A percentile compares a stretch with the other conserved stretches of the same genome.
These are phyloP conservation scores for Rattus rattus DNA, from an alignment of 2,113 vertebrate genomes.

Conservation along the genomic window DNA sequence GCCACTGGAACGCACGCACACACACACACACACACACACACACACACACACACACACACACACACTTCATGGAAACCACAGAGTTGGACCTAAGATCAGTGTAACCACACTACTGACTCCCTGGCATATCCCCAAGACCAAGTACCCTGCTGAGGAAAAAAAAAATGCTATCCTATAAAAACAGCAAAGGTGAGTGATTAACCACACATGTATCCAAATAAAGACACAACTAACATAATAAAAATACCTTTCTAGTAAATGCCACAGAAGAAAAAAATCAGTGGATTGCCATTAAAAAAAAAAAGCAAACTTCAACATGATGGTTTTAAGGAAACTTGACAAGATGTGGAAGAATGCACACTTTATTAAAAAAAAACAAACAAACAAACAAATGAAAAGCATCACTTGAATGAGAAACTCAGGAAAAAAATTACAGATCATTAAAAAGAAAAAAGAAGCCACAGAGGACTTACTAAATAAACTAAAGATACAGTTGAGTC, in stretches of 20 bases:
- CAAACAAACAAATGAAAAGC: background rate
- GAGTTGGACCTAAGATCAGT: background rate
- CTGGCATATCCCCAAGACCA: background rate
- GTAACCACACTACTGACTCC: background rate
- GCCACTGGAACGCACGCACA: background rate
- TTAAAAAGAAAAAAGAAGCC: background rate
- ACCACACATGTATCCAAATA: background rate
- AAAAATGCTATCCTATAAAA: background rate
- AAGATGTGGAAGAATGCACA: background rate
- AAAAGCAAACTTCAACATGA: background rate
- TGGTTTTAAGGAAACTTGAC: background rate
- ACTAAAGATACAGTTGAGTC: background rate
- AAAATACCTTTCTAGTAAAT: background rate
- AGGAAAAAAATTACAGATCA: background rate
- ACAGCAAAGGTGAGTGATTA: background rate
- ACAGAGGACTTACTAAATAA: background rate
- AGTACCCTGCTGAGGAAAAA: background rate
- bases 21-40: background rate
- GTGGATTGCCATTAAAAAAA: background rate
- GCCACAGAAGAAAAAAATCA: background rate
- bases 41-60: background rate
- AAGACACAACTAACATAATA: background rate
- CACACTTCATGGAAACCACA: background rate
- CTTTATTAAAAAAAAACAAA: background rate
- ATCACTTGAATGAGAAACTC: background rate